These are phyloP conservation scores for Steatornis caripensis DNA, from an alignment of 2,113 vertebrate genomes.

Conservation along the genomic window DNA sequence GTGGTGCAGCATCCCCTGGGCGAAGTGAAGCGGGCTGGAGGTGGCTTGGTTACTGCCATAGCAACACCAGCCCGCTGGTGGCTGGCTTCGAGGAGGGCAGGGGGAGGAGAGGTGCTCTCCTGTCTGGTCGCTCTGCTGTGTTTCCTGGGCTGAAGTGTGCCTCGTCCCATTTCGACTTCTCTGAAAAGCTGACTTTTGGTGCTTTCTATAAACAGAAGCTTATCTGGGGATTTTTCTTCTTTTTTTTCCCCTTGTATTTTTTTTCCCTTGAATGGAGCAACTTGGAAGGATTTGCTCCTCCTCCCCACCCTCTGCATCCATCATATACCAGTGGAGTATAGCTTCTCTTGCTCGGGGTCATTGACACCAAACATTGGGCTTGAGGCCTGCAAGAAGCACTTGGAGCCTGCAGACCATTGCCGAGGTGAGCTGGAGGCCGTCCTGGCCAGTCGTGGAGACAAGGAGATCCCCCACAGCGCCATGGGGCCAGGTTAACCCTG, in stretches of 20 bases:
- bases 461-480: conserved; percentile 16
- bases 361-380: conserved; percentile 73
- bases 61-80: conserved; percentile 30
- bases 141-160: conserved; percentile 15
- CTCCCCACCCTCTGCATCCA: neutral
- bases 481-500: conserved; percentile 38
- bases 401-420: conserved; percentile 57
- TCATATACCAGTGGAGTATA: conserved; percentile 46
- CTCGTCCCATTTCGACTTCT: neutral
- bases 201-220: neutral
- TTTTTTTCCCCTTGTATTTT: neutral
- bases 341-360: conserved; percentile 65
- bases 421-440: conserved; percentile 53
- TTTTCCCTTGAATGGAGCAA: conserved; percentile 44
- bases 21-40: neutral
- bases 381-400: conserved; percentile 53
- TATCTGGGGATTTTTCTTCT: neutral
- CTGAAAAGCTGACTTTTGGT: conserved; percentile 26
- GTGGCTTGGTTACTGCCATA: conserved; percentile 57
- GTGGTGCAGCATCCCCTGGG: conserved; percentile 13
- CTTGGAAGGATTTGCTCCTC: conserved; percentile 50
- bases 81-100: neutral
- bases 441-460: neutral
- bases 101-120: neutral
- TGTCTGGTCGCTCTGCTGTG: neutral